Percentiles rank a stretch among this genome's conserved stretches.
These are phyloP conservation scores for Aphrocallistes beatrix DNA, from an alignment of 37 sponge, comb jelly and placozoan species.

Conservation along the genomic window DNA sequence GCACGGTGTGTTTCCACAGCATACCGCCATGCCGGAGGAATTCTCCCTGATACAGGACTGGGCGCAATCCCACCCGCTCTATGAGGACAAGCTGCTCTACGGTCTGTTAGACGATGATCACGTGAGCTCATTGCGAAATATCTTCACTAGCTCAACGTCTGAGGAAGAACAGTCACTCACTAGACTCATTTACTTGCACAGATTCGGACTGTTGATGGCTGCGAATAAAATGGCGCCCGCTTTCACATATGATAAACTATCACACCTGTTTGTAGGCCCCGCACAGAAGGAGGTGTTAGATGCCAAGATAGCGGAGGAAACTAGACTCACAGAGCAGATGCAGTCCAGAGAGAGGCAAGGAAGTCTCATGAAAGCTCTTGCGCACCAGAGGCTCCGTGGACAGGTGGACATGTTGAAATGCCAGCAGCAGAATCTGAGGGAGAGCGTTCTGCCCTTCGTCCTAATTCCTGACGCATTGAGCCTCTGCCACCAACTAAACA, in stretches of 20 bases:
- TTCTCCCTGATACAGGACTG: background rate
- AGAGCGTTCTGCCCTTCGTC: conserved; percentile 49
- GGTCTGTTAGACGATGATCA: background rate
- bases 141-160: background rate
- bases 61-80: conserved; percentile 16
- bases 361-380: conserved; percentile 77
- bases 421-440: conserved; percentile 25
- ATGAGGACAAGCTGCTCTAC: conserved; percentile 4
- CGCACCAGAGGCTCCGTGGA: conserved; percentile 39
- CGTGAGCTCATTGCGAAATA: background rate
- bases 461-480: conserved; percentile 67
- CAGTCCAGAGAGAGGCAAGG: conserved; percentile 42
- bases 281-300: conserved; percentile 39
- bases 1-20: conserved; percentile 17
- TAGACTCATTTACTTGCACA: conserved; percentile 40
- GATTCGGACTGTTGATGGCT: conserved; percentile 63
- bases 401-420: conserved; percentile 53
- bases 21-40: background rate
- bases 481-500: conserved; percentile 58
- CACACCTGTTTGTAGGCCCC: conserved; percentile 46
- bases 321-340: conserved; percentile 28
- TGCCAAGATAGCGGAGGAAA: conserved; percentile 14
- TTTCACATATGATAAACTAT: conserved; percentile 35
- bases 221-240: conserved; percentile 43
- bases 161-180: conserved; percentile 26